Evolutionary conservation across 2,113 vertebrate species (phyloP).

Genomic region (Tiliqua scincoides): DNA sequence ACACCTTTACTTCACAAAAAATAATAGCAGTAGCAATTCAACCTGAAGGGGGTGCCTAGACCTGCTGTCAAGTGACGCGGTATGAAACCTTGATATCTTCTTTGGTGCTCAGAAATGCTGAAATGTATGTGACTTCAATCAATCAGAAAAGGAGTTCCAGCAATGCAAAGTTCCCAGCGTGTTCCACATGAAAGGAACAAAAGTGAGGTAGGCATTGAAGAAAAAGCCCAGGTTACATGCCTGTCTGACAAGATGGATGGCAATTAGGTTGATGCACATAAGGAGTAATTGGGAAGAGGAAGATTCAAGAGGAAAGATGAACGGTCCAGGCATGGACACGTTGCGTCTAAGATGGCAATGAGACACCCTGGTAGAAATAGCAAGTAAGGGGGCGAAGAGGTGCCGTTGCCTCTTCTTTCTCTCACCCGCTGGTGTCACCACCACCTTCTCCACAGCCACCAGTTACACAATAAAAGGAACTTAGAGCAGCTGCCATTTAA

Average conservation of each 20-base stretch:
- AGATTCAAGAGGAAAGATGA: neutral
- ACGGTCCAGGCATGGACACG: neutral
- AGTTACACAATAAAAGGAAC: neutral
- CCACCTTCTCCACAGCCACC: no score
- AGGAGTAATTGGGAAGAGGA: neutral
- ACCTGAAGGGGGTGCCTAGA: neutral
- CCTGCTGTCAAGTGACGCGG: neutral
- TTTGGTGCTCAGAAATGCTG: neutral
- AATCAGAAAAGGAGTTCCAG: neutral
- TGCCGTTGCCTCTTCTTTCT: neutral
- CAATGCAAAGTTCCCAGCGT: neutral
- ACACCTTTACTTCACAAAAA: neutral
- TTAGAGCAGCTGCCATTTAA: neutral
- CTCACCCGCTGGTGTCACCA: neutral
- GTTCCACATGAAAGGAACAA: neutral
- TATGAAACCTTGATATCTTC: no score
- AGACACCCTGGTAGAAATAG: neutral
- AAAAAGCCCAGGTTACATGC: neutral
- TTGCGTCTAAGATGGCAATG: neutral
- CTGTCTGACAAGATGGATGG: neutral
- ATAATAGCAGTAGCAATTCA: neutral
- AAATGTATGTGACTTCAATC: neutral
- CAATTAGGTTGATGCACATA: no score
- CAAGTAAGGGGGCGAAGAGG: no score
- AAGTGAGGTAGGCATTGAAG: neutral